phyloP scores from a whole-genome alignment of 2,888 invertebrate genomes.

The Oligia latruncula region DNA sequence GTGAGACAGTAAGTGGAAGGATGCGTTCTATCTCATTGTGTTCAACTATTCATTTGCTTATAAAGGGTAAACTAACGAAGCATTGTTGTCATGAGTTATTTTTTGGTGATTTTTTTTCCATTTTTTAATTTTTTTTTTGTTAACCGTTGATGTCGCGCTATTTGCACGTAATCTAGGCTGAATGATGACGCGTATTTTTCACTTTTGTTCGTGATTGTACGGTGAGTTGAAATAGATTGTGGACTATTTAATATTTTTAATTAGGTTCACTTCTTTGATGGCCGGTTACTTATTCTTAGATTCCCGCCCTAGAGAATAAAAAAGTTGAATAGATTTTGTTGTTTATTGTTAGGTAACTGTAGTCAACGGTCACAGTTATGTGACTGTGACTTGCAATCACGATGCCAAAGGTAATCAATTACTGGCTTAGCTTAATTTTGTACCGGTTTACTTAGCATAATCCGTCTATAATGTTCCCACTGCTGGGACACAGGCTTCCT shows the following conservation, averaged over 20 bases:
- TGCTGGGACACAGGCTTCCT: not conserved
- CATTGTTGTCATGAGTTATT: constrained; percentile 81
- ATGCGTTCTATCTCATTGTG: constrained; percentile 63
- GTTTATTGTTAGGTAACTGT: not conserved
- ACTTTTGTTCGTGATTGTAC: constrained; percentile 58
- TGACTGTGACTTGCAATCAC: not conserved
- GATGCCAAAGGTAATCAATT: not conserved
- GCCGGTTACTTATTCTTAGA: constrained; percentile 43
- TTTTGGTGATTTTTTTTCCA: constrained; percentile 71
- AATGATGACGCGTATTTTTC: constrained; percentile 63
- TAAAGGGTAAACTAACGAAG: constrained; percentile 84
- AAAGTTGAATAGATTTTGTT: not conserved
- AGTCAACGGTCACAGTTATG: constrained; percentile 15
- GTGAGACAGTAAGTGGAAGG: constrained; percentile 77
- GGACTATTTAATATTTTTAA: constrained; percentile 56
- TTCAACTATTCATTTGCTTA: constrained; percentile 60
- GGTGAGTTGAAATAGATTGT: constrained; percentile 52
- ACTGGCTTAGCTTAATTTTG: not conserved
- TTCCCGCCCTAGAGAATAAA: not conserved
- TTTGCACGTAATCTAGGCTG: constrained; percentile 74
- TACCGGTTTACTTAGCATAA: not conserved
- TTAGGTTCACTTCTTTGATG: constrained; percentile 54
- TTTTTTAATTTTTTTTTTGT: constrained; percentile 42
- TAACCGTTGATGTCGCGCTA: constrained; percentile 65
- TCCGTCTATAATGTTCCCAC: not conserved